phyloP scores from a whole-genome alignment of 1,140 invertebrate species.

The Scaptodrosophila lebanonensis region DNA sequence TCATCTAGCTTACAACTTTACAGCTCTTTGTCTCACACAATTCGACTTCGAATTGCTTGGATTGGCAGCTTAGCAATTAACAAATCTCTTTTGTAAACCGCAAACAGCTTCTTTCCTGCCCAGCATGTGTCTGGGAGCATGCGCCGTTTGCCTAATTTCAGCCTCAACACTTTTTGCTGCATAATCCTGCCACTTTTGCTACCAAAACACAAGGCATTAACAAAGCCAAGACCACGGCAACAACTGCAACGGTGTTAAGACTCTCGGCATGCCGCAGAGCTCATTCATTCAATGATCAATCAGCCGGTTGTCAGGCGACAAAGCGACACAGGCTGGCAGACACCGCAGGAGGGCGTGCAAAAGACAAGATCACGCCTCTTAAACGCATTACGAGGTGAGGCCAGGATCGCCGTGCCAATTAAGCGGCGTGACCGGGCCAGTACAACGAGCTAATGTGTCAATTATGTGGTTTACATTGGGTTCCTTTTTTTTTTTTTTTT shows the following conservation, averaged over 20 bases:
- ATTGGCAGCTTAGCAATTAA: constrained; percentile 43
- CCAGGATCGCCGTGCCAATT: constrained; percentile 54
- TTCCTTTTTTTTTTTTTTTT: constrained; percentile 26
- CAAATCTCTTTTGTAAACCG: constrained; percentile 24
- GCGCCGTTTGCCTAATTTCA: constrained; percentile 44
- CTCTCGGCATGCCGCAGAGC: not conserved
- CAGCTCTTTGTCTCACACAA: constrained; percentile 9
- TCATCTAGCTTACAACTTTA: not conserved
- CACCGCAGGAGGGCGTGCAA: constrained; percentile 69
- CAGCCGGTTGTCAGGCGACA: constrained; percentile 43
- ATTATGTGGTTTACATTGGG: constrained; percentile 59
- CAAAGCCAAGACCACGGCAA: constrained; percentile 21
- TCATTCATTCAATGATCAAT: constrained; percentile 68
- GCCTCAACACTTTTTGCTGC: constrained; percentile 43
- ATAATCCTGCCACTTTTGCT: constrained; percentile 60
- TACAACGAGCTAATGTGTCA: constrained; percentile 67
- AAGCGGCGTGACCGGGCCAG: constrained; percentile 50
- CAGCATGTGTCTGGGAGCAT: constrained; percentile 47
- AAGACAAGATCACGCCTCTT: constrained; percentile 73
- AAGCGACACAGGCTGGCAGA: constrained; percentile 20
- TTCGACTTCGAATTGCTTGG: not conserved
- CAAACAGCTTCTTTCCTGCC: not conserved
- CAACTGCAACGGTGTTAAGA: constrained; percentile 12
- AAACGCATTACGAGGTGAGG: constrained; percentile 48
- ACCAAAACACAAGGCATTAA: constrained; percentile 53